These are phyloP conservation scores for Myotis planiceps DNA, from an alignment of 2,797 vertebrate species.

Conservation along the genomic window DNA sequence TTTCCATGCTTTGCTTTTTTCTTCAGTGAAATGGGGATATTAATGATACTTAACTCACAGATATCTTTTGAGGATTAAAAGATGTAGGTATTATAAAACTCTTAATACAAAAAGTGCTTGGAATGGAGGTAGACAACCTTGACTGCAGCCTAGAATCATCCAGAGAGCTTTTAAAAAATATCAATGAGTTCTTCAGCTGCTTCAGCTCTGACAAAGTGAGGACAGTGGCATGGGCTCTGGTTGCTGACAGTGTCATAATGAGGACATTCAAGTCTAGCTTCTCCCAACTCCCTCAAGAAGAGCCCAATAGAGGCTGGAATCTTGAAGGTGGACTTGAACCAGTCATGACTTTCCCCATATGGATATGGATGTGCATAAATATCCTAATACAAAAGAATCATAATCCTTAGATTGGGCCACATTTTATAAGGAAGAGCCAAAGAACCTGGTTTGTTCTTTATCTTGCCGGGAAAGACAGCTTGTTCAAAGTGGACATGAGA, in stretches of 20 bases:
- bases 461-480: slow-evolving; percentile 92
- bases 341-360: slow-evolving; percentile 88
- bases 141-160: background rate
- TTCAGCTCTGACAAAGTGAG: background rate
- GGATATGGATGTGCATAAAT: slow-evolving; percentile 95
- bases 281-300: background rate
- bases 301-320: slow-evolving; percentile 76
- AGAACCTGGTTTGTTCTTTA: slow-evolving; percentile 93
- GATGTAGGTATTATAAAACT: background rate
- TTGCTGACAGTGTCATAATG: background rate
- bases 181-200: background rate
- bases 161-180: slow-evolving; percentile 7
- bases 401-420: slow-evolving; percentile 92
- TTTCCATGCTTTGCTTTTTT: background rate
- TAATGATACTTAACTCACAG: background rate
- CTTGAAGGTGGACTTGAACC: slow-evolving; percentile 90
- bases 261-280: background rate
- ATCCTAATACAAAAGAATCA: slow-evolving; percentile 92
- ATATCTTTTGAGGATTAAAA: background rate
- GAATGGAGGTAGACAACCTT: background rate
- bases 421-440: slow-evolving; percentile 91
- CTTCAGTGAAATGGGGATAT: background rate
- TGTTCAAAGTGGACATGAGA: slow-evolving; percentile 93
- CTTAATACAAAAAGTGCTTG: background rate
- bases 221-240: background rate